Evolutionary conservation across 2,113 vertebrate species (phyloP).

Genomic region (western clawed frog (Xenopus tropicalis)): DNA sequence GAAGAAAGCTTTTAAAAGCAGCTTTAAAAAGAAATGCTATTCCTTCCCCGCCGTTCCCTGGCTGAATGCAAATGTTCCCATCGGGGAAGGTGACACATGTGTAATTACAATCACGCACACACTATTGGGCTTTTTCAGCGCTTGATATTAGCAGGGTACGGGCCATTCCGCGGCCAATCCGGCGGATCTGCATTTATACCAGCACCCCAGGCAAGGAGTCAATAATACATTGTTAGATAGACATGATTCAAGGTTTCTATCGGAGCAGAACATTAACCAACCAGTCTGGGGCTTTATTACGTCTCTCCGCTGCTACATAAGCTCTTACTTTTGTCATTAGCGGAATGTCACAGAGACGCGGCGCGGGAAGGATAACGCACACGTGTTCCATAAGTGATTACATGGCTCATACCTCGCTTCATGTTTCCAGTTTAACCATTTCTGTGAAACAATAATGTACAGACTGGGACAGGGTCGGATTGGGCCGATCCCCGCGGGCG

Average conservation of each 20-base stretch:
- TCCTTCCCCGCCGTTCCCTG: conserved; percentile 3
- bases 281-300: background rate
- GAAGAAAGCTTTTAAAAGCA: conserved; percentile 3
- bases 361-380: too few relatives aligned
- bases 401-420: too few relatives aligned
- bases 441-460: too few relatives aligned
- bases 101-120: conserved; percentile 30
- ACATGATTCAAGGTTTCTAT: background rate
- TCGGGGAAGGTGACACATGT: conserved; percentile 16
- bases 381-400: too few relatives aligned
- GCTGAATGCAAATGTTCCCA: conserved; percentile 26
- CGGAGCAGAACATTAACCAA: conserved; percentile 14
- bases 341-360: too few relatives aligned
- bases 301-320: background rate
- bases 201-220: conserved; percentile 7
- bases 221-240: conserved; percentile 5
- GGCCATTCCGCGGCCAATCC: background rate
- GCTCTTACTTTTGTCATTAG: too few relatives aligned
- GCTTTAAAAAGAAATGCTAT: conserved; percentile 2
- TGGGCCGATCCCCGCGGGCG: too few relatives aligned
- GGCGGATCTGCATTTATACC: background rate
- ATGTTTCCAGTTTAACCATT: too few relatives aligned
- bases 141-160: conserved; percentile 5
- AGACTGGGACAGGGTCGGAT: too few relatives aligned
- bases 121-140: background rate